A percentile compares a stretch with the other conserved stretches of the same genome.
These are phyloP conservation scores for Patella depressa DNA, from an alignment of 2,888 invertebrate genomes.

Conservation along the genomic window DNA sequence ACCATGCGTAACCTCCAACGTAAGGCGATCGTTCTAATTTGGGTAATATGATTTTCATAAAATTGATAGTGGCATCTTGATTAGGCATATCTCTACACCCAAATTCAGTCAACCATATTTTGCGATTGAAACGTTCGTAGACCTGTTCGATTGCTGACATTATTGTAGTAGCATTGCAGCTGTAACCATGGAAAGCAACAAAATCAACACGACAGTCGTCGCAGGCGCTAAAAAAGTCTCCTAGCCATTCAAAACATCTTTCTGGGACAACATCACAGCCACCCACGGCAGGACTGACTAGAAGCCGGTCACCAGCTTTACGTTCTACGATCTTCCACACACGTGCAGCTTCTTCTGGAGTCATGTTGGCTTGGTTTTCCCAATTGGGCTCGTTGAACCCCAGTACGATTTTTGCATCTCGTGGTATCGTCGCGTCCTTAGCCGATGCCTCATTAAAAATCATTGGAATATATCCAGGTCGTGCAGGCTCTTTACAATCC, in stretches of 20 bases:
- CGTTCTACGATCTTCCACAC: constrained; percentile 42
- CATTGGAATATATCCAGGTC: too few relatives aligned
- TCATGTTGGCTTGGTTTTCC: constrained; percentile 41
- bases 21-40: constrained; percentile 37
- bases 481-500: too few relatives aligned
- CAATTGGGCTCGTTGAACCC: constrained; percentile 53
- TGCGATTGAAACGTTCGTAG: constrained; percentile 36
- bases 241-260: constrained; percentile 42
- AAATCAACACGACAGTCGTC: constrained; percentile 44
- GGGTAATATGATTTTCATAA: constrained; percentile 39
- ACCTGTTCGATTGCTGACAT: constrained; percentile 35
- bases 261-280: constrained; percentile 19
- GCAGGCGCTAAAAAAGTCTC: constrained; percentile 44
- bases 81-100: constrained; percentile 36
- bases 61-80: constrained; percentile 28
- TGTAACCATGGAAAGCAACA: constrained; percentile 47
- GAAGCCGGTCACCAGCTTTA: constrained; percentile 27
- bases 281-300: constrained; percentile 49
- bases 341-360: constrained; percentile 37
- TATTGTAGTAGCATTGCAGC: constrained; percentile 36
- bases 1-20: constrained; percentile 41
- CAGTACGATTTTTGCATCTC: constrained; percentile 35
- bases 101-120: constrained; percentile 46
- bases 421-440: constrained; percentile 13
- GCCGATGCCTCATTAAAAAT: too few relatives aligned